A percentile compares a stretch with the other conserved stretches of the same genome.
phyloP scores from a whole-genome alignment of 53 echinoderm and acorn worm genomes.

The Paracentrotus lividus region DNA sequence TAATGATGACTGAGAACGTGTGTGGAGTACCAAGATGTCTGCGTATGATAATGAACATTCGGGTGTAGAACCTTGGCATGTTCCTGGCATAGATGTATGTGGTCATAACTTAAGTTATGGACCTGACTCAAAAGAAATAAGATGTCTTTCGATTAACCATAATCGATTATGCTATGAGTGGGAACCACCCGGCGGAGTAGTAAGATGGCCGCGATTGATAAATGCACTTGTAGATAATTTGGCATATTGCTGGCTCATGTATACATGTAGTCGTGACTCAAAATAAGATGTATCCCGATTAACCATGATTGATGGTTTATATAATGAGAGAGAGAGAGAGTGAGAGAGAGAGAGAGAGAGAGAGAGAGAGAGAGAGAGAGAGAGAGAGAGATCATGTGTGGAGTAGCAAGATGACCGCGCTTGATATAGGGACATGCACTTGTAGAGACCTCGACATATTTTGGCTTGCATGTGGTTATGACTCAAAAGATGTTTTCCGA shows the following conservation, averaged over 20 bases:
- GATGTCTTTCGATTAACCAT: conserved; percentile 4
- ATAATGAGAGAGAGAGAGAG: background rate
- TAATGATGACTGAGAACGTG: too few relatives aligned
- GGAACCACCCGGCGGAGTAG: background rate
- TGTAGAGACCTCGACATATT: background rate
- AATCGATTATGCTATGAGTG: background rate
- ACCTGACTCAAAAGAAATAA: conserved; percentile 33
- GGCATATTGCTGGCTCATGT: background rate
- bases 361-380: background rate
- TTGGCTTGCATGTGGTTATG: too few relatives aligned
- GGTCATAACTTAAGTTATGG: too few relatives aligned
- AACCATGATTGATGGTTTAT: background rate
- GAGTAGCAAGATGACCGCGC: background rate
- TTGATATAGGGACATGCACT: background rate
- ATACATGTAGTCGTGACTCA: background rate
- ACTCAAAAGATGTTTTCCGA: too few relatives aligned
- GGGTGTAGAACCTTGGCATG: background rate
- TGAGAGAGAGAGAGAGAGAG: background rate
- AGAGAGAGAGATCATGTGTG: too few relatives aligned
- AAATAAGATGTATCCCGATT: too few relatives aligned
- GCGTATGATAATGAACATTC: background rate
- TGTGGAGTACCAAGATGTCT: too few relatives aligned
- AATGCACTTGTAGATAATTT: background rate
- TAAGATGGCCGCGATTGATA: background rate
- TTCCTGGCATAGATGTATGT: background rate